Conservation (phyloP, 2,888 invertebrate genomes). For the Chironomus riparius region DNA sequence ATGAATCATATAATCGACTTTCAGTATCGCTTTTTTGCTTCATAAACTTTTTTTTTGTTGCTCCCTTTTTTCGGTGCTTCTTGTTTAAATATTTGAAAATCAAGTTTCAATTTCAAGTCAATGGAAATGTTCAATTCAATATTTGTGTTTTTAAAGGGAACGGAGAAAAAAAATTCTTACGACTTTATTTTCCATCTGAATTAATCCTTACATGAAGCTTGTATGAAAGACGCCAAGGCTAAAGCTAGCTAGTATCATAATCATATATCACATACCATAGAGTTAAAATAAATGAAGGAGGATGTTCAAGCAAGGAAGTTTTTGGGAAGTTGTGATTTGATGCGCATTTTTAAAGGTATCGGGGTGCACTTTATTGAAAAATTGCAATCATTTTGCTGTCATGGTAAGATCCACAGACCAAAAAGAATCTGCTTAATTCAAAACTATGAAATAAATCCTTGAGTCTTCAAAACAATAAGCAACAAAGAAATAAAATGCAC, state of each 20-base stretch:
- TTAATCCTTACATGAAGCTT: too few species aligned
- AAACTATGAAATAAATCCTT: too few species aligned
- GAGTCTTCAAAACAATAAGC: too few species aligned
- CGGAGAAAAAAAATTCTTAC: neutral
- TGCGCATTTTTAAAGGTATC: too few species aligned
- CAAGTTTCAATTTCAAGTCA: neutral
- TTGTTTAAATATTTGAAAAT: neutral
- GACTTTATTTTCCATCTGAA: neutral
- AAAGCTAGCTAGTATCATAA: neutral
- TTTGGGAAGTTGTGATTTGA: too few species aligned
- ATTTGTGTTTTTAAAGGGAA: neutral
- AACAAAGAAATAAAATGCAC: neutral
- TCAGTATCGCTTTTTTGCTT: neutral
- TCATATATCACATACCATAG: constrained; percentile 7
- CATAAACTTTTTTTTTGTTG: neutral
- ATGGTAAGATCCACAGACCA: too few species aligned
- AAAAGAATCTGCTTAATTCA: too few species aligned
- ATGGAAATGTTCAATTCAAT: neutral
- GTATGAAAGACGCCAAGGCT: neutral
- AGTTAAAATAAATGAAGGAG: too few species aligned
- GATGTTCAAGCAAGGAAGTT: too few species aligned
- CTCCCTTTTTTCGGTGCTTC: neutral
- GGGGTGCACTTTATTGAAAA: too few species aligned
- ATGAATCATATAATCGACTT: neutral
- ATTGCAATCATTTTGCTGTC: too few species aligned